A percentile compares a stretch with the other conserved stretches of the same genome.
Evolutionary conservation across 2,113 vertebrate species (phyloP).

Genomic region (Pedionomus torquatus): DNA sequence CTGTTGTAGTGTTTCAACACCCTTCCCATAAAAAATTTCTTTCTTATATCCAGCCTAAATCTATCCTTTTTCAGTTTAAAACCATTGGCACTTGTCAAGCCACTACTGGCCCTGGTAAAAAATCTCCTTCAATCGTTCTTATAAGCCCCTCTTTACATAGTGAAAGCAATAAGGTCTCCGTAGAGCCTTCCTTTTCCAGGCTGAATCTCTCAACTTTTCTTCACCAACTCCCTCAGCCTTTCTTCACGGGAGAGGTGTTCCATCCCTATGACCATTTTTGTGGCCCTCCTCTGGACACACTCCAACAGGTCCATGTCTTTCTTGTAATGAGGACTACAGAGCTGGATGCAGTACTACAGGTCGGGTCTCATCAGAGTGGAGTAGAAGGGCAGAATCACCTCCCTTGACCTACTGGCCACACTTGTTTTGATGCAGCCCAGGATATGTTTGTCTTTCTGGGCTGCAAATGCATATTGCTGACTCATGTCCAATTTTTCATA

Average conservation of each 20-base stretch:
- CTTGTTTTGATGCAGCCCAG: background rate
- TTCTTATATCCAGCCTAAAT: background rate
- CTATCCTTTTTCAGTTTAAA: background rate
- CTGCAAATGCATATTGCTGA: background rate
- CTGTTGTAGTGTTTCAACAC: background rate
- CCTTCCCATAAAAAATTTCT: background rate
- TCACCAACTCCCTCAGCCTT: background rate
- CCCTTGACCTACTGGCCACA: background rate
- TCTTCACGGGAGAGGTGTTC: background rate
- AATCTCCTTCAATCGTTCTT: background rate
- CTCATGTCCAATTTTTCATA: background rate
- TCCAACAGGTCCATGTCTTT: background rate
- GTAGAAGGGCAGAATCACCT: background rate
- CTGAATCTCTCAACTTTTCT: background rate
- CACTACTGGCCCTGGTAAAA: background rate
- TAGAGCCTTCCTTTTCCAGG: background rate
- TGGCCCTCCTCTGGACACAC: background rate
- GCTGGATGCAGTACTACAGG: background rate
- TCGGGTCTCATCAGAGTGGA: background rate
- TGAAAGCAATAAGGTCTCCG: background rate
- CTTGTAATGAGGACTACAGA: background rate
- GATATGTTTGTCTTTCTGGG: accelerated
- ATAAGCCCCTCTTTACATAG: accelerated
- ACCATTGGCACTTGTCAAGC: background rate
- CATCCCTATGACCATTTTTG: background rate